phyloP scores from a whole-genome alignment of 2,888 invertebrate genomes.

The Nomada flava region DNA sequence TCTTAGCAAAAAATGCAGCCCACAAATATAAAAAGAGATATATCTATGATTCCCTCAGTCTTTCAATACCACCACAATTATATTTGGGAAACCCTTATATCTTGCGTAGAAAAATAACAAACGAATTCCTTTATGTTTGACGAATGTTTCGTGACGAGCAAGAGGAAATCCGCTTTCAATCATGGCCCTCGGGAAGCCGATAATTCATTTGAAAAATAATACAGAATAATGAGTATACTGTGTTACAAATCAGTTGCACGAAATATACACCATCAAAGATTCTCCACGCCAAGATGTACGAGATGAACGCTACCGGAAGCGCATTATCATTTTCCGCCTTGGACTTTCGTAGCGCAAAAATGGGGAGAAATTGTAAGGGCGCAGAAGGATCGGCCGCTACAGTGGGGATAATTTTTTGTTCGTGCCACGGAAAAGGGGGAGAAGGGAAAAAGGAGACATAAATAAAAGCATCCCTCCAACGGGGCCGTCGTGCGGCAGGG shows the following conservation, averaged over 20 bases:
- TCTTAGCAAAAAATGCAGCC: neutral
- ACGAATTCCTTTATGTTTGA: no score
- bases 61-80: no score
- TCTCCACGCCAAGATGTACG: neutral
- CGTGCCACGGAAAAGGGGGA: conserved; percentile 9
- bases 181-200: no score
- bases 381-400: conserved; percentile 9
- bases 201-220: neutral
- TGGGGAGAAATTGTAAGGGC: conserved; percentile 26
- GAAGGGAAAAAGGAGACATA: conserved; percentile 63
- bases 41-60: no score
- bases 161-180: no score
- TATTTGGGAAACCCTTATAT: no score
- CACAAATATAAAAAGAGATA: no score
- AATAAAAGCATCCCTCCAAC: conserved; percentile 68
- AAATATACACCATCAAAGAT: neutral
- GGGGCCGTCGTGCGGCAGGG: conserved; percentile 50
- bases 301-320: conserved; percentile 50
- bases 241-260: neutral
- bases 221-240: neutral
- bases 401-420: conserved; percentile 54
- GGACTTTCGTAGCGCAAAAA: conserved; percentile 57
- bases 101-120: no score
- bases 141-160: no score
- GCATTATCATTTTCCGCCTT: conserved; percentile 52